Evolutionary conservation across 2,888 invertebrate genomes (phyloP).

Genomic region (Campoplex nolae): DNA sequence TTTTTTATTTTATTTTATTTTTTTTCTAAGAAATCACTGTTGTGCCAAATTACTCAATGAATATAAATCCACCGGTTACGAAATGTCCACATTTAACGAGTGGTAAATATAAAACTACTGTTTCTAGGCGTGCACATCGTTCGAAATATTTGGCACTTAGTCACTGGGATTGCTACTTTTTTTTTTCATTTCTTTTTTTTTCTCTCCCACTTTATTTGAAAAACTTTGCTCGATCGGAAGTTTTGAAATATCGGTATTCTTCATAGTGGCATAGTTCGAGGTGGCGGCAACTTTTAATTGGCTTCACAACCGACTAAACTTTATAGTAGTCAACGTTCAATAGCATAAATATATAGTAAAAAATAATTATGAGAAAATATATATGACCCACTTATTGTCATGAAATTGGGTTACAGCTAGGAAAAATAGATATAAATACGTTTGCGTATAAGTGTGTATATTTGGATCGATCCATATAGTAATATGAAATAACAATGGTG

Average conservation of each 20-base stretch:
- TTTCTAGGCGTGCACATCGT: not conserved
- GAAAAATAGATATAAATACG: not conserved
- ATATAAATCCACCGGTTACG: not conserved
- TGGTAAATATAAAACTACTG: not conserved
- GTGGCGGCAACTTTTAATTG: conserved; percentile 2
- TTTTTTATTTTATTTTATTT: not conserved
- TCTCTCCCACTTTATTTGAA: not conserved
- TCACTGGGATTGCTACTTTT: not conserved
- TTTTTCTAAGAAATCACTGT: not conserved
- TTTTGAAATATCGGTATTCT: not conserved
- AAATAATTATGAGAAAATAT: not conserved
- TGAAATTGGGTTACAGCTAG: not conserved
- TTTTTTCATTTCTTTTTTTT: not conserved
- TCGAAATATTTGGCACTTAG: not conserved
- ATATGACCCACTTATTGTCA: not conserved
- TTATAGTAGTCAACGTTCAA: not conserved
- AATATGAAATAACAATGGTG: conserved; percentile 6
- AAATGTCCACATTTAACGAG: not conserved
- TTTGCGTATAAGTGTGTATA: not conserved
- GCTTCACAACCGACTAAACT: not conserved
- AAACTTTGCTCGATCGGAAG: not conserved
- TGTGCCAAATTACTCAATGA: not conserved
- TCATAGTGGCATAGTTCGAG: not conserved
- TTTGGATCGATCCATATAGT: not conserved
- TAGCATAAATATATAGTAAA: not conserved